Base-by-base conservation (phyloP, 1,140 invertebrate genomes). In the Bombus difficillimus region DNA sequence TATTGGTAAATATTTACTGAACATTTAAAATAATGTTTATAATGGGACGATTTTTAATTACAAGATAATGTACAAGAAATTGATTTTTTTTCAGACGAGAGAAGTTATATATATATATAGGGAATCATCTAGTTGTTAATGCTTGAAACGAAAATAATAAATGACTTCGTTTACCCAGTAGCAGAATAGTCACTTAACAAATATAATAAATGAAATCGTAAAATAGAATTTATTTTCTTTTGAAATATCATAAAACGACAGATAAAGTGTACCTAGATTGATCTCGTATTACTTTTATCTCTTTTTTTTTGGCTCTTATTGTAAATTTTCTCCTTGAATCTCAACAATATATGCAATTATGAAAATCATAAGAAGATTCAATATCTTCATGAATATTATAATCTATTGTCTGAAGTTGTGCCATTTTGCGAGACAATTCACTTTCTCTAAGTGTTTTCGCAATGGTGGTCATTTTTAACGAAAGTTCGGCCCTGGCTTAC, bases 401-500 rank as follows among this genome's bases (percentile, higher is more conserved):
- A 68, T 68, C 10, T 37, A 37, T 68, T 37, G 41, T 15, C 8
- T 3, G 1, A 77, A 32, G 32, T 62, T 62, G 10, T 3, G 0
- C 2, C 8, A 18, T 34, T n/a, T 77, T 8, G 9, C 2, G 32
- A n/a, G 39, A 53, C 53, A 25, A 41, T 41, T 72, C 37, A 72
- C 47, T 81, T 81, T 81, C 37, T 12, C 37, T 41, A 43, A 73
- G 43, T 32, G 13, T 73, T 62, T 43, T 15, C 22, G 22, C 15
- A n/a, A 39, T 59, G 10, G 37, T 28, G 57, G 13, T 34, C 47
- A 39, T 73, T 74, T 18, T 8, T 34, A 62, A 68, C 32, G n/a
- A n/a, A 47, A 79, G 77, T 34, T 77, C 82, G 68, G 41, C 83
- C 69, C 41, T 64, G 41, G 68, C 10, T 73, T 74, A 81, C 59